Evolutionary conservation across 2,113 vertebrate species (phyloP).

Genomic region (Petromus typicus): DNA sequence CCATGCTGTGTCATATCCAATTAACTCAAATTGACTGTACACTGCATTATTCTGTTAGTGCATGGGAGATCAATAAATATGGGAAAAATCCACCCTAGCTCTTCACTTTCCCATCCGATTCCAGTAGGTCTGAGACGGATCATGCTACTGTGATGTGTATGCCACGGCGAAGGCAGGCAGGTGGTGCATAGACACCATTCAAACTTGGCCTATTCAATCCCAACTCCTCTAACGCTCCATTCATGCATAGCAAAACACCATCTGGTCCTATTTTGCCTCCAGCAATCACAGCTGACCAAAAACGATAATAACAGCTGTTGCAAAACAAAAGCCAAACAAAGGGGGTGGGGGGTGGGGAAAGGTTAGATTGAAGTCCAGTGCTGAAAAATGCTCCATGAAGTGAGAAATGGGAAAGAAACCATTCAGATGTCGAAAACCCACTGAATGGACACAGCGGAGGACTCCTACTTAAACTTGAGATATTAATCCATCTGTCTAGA

Average conservation of each 20-base stretch:
- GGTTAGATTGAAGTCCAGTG: conserved; percentile 96
- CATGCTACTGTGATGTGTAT: conserved; percentile 93
- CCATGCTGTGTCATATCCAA: conserved; percentile 97
- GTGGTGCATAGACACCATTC: conserved; percentile 99
- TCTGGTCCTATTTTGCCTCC: conserved; percentile 99
- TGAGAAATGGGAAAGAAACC: conserved; percentile 89
- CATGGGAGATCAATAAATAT: conserved; percentile 98
- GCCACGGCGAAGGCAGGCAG: conserved; percentile 95
- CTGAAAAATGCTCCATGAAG: conserved; percentile 91
- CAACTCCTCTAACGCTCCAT: conserved; percentile 98
- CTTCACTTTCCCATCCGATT: conserved; percentile 87
- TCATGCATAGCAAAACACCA: conserved; percentile 99
- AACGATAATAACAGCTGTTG: conserved; percentile 99
- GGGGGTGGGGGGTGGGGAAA: conserved; percentile 90
- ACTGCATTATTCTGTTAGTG: conserved; percentile 93
- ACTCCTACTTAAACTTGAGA: conserved; percentile 90
- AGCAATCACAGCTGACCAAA: conserved; percentile 99
- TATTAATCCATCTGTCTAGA: conserved; percentile 88
- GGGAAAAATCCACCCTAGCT: conserved; percentile 91
- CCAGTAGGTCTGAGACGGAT: conserved; percentile 92
- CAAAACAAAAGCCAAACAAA: conserved; percentile 99
- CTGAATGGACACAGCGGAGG: conserved; percentile 85
- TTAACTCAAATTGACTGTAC: conserved; percentile 97
- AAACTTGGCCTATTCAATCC: conserved; percentile 99
- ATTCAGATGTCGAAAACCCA: conserved; percentile 86